Conservation (phyloP, 1,140 invertebrate species). For the Lepidostoma basale region DNA sequence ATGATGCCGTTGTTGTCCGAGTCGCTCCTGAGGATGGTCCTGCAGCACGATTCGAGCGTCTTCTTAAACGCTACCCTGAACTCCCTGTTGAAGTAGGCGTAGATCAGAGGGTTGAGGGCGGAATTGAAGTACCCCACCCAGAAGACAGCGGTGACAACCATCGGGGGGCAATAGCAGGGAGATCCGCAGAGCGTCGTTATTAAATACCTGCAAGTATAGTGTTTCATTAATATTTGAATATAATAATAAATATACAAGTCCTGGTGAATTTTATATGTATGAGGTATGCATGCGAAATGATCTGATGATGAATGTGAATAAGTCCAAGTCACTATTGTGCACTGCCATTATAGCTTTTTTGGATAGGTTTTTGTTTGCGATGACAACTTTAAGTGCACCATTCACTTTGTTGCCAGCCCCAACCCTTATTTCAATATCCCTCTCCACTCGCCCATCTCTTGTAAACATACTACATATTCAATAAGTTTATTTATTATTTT, state of each 20-base stretch:
- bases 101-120: slow-evolving; percentile 94
- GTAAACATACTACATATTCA: no score
- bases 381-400: no score
- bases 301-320: no score
- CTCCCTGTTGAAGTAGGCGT: slow-evolving; percentile 96
- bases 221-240: not conserved
- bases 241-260: not conserved
- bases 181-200: slow-evolving; percentile 78
- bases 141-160: slow-evolving; percentile 86
- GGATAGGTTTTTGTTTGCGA: no score
- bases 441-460: no score
- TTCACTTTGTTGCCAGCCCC: no score
- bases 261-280: not conserved
- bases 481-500: no score
- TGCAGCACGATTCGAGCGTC: slow-evolving; percentile 65
- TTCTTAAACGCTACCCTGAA: slow-evolving; percentile 93
- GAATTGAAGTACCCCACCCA: slow-evolving; percentile 99
- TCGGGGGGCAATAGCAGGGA: slow-evolving; percentile 73
- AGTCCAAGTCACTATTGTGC: no score
- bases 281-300: no score
- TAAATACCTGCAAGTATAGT: slow-evolving; percentile 79
- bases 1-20: slow-evolving; percentile 32
- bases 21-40: slow-evolving; percentile 30
- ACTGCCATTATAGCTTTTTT: no score
- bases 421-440: no score